Percentiles rank a stretch among this genome's conserved stretches.
Conservation (phyloP, 2,888 invertebrate species). For the Chironomus riparius region DNA sequence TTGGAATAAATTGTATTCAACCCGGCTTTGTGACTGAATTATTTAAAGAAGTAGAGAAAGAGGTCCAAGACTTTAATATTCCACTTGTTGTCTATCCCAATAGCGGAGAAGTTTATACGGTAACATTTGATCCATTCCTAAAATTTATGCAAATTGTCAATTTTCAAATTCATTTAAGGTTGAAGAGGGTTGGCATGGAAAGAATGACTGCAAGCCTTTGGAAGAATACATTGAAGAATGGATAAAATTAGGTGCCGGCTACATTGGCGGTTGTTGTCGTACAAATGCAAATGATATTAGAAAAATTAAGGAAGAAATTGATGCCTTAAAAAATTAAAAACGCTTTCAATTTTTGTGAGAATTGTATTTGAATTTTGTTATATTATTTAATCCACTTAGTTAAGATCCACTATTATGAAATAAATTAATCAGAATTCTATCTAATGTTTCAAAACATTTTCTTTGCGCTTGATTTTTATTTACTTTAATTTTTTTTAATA, state of each 20-base stretch:
- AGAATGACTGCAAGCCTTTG: slow-evolving; percentile 60
- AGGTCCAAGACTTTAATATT: slow-evolving; percentile 36
- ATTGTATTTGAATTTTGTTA: not conserved
- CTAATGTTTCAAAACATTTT: not conserved
- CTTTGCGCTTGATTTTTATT: not conserved
- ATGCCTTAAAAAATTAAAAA: not conserved
- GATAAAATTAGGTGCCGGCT: slow-evolving; percentile 70
- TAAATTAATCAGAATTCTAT: not conserved
- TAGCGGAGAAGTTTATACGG: slow-evolving; percentile 50
- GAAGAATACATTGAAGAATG: slow-evolving; percentile 68
- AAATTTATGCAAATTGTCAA: slow-evolving; percentile 47
- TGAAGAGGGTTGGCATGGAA: slow-evolving; percentile 52
- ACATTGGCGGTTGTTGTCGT: slow-evolving; percentile 88
- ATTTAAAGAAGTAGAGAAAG: slow-evolving; percentile 43
- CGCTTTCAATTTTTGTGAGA: not conserved
- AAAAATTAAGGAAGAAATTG: slow-evolving; percentile 57
- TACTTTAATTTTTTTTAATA: not conserved
- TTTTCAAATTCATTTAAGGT: slow-evolving; percentile 29
- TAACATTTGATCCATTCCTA: not conserved
- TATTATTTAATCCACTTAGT: no score
- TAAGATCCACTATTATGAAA: no score
- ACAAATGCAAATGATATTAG: slow-evolving; percentile 73
- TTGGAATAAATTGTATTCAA: slow-evolving; percentile 82
- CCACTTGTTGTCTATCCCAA: slow-evolving; percentile 88
- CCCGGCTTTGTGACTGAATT: slow-evolving; percentile 56